Evolutionary conservation across 2,113 vertebrate species (phyloP).

Genomic region (Pseudorectes ferrugineus): DNA sequence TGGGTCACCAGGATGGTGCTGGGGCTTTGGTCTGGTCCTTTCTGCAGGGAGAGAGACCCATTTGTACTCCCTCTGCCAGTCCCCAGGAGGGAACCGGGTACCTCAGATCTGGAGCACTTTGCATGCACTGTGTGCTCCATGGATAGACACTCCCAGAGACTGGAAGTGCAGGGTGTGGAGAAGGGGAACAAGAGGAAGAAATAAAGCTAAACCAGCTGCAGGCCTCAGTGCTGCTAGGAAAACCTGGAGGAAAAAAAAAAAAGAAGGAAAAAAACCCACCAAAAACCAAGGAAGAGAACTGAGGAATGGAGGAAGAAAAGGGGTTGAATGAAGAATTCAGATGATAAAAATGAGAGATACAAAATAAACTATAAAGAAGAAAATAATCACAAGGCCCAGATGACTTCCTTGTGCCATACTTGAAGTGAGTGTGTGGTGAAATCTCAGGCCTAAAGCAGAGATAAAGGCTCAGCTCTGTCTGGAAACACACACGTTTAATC

Average conservation of each 20-base stretch:
- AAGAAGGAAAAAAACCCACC: fast-evolving
- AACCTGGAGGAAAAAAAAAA: not conserved
- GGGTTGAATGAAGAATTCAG: not conserved
- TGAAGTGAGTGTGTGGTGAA: not conserved
- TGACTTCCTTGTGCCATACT: not conserved
- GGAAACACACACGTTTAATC: not conserved
- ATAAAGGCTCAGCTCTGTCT: not conserved
- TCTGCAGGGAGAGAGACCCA: not conserved
- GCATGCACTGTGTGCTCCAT: fast-evolving
- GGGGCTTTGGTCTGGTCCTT: not conserved
- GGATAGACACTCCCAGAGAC: not conserved
- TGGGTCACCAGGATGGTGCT: fast-evolving
- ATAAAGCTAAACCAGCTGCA: not conserved
- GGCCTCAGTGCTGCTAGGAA: not conserved
- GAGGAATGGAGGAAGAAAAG: not conserved
- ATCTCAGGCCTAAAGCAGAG: not conserved
- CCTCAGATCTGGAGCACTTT: fast-evolving
- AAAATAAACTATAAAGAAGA: not conserved
- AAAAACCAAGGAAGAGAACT: not conserved
- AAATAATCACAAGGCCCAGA: not conserved
- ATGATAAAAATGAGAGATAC: not conserved
- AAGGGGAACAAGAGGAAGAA: not conserved
- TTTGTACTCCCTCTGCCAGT: not conserved
- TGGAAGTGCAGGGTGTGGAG: not conserved
- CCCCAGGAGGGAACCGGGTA: not conserved